Conservation (phyloP, 2,797 vertebrate species). For the Adrianichthys oophorus region DNA sequence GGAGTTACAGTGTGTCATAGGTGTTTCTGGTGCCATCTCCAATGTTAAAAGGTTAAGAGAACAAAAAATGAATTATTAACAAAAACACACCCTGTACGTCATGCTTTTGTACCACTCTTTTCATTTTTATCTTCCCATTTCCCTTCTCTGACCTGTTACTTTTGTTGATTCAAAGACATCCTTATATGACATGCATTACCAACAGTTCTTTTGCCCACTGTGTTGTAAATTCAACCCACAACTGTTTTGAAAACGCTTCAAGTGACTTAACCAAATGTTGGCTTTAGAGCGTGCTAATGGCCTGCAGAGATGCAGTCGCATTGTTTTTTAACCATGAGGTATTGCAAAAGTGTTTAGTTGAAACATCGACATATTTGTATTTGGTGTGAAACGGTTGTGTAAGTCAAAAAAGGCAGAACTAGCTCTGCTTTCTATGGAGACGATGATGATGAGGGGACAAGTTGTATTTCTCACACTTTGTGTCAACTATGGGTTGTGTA, state of each 20-base stretch:
- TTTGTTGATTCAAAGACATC: too few species aligned
- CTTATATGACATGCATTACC: neutral
- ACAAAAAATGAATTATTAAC: too few species aligned
- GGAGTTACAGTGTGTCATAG: too few species aligned
- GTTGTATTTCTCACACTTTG: conserved; percentile 26
- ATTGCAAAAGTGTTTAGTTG: neutral
- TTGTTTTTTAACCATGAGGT: conserved; percentile 10
- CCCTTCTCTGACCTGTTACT: neutral
- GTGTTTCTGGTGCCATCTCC: too few species aligned
- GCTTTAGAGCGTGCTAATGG: conserved; percentile 2
- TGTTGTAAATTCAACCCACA: neutral
- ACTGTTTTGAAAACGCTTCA: neutral
- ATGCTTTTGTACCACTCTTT: neutral
- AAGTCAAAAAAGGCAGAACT: conserved; percentile 2
- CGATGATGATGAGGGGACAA: neutral
- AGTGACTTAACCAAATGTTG: neutral
- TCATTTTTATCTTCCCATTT: neutral
- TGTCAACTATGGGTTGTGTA: conserved; percentile 18
- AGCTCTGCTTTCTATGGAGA: conserved; percentile 1
- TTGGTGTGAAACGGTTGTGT: conserved; percentile 17
- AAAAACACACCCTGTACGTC: neutral
- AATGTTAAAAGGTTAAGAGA: too few species aligned
- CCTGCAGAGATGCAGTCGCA: neutral
- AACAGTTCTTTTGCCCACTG: neutral
- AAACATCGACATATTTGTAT: conserved; percentile 1